A percentile compares a stretch with the other conserved stretches of the same genome.
Evolutionary conservation across 2,888 invertebrate genomes (phyloP).

Genomic region (Pseudococcus longispinus): DNA sequence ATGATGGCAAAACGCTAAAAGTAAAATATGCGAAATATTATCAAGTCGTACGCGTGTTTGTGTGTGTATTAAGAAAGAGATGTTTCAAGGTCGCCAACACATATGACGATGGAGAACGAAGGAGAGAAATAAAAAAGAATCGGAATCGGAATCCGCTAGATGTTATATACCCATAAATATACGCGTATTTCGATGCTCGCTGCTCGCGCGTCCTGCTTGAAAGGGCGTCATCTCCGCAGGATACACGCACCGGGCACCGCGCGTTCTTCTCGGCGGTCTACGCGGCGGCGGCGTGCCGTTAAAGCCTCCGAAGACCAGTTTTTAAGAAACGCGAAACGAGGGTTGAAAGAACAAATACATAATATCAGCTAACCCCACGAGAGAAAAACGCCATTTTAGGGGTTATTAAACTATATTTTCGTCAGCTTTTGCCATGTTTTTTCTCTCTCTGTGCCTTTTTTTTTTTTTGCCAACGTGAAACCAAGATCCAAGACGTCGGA

Average conservation of each 20-base stretch:
- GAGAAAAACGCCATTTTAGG: slow-evolving; percentile 23
- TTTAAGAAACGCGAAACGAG: not conserved
- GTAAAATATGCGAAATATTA: not conserved
- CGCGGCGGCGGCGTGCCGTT: not conserved
- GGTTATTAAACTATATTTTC: slow-evolving; percentile 18
- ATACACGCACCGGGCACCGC: not conserved
- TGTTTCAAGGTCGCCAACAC: not conserved
- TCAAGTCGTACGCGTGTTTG: not conserved
- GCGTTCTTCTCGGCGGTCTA: not conserved
- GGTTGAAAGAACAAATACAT: slow-evolving; percentile 26
- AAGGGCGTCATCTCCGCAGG: slow-evolving; percentile 20
- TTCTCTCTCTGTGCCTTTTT: no score
- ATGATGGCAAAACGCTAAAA: not conserved
- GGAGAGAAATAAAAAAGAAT: not conserved
- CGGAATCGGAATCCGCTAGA: not conserved
- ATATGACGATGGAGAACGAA: not conserved
- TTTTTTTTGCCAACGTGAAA: not conserved
- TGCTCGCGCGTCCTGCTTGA: not conserved
- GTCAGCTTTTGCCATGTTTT: no score
- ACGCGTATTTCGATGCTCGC: not conserved
- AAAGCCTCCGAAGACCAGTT: not conserved
- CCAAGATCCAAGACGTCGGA: not conserved
- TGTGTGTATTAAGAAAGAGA: not conserved
- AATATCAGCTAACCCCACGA: slow-evolving; percentile 26
- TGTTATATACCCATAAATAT: not conserved